phyloP scores from a whole-genome alignment of 1,140 invertebrate genomes.

The Hirudo medicinalis region DNA sequence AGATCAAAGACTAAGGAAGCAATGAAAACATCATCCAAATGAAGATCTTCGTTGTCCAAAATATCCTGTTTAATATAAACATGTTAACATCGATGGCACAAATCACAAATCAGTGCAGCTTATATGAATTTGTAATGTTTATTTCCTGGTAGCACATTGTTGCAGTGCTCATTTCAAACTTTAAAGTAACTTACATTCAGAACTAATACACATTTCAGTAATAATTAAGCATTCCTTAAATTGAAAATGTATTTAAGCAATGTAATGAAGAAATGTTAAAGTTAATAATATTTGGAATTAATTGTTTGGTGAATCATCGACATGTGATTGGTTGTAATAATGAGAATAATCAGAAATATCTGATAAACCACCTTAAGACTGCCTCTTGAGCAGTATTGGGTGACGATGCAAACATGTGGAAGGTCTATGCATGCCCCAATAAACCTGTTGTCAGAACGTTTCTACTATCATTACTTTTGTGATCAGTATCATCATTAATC shows the following conservation, averaged over 20 bases:
- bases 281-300: background rate
- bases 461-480: background rate
- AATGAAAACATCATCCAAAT: constrained; percentile 22
- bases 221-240: no score
- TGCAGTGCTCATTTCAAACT: no score
- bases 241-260: no score
- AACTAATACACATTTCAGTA: no score
- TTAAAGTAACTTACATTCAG: no score
- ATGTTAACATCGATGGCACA: no score
- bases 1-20: constrained; percentile 35
- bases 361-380: constrained; percentile 19
- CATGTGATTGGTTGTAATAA: background rate
- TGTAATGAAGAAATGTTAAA: no score
- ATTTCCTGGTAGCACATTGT: no score
- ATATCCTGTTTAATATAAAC: constrained; percentile 15
- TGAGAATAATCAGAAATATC: no score
- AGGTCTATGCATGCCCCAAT: constrained; percentile 22
- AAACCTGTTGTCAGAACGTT: constrained; percentile 4
- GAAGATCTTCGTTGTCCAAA: constrained; percentile 20
- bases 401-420: constrained; percentile 22
- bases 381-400: constrained; percentile 21
- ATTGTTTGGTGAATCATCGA: background rate
- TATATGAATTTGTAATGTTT: no score
- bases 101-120: no score
- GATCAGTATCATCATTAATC: no score